Evolutionary conservation across 2,113 vertebrate genomes (phyloP), one percentile per base, ranked within the genome.

Genomic region (Cyprinodon variegatus): DNA sequence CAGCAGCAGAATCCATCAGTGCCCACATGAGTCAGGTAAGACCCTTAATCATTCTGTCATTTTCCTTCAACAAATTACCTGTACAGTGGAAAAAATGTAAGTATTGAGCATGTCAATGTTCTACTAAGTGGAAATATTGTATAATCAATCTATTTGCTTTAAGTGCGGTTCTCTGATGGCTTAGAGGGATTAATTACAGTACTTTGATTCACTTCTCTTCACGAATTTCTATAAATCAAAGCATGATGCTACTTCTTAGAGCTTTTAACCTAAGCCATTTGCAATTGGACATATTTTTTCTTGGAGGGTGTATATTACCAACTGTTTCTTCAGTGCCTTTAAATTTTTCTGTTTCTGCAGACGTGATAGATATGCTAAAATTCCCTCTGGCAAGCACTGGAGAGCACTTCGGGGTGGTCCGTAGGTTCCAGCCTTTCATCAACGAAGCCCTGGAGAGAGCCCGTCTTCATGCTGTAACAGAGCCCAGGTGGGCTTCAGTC

Each of bases 371-470:
- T 79, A 53, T 98, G 77, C 93, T 98, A 0, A 83, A 76, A 61
- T 98, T 97, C 77, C 95, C 95, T 6, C 93, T 97, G 38, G 96
- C 96, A 45, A 97, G 96, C 70, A 96, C 94, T 0, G 96, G 95
- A 7, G 96, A 96, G 83, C 91, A 75, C 82, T 96, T 95, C 2
- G 97, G 96, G 86, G 88, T 96, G 0, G 89, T 97, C 79, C 95
- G 95, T 89, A 96, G 89, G 69, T 93, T 98, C 78, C 84, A 71
- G 20, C 91, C 88, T 40, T 98, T 98, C 89, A 91, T 78, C 72
- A 95, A 96, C 88, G 77, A 77, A 86, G 94, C 95, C 57, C 93
- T 98, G 83, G 96, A 97, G 89, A 89, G 86, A 77, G 86, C 84
- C 40, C 95, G 96, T 48, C 87, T 64, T 37, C 92, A 91, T 12